Percentiles rank a stretch among this genome's conserved stretches.
These are phyloP conservation scores for Arbacia lixula DNA, from an alignment of 53 echinoderm and acorn worm genomes.

Conservation along the genomic window DNA sequence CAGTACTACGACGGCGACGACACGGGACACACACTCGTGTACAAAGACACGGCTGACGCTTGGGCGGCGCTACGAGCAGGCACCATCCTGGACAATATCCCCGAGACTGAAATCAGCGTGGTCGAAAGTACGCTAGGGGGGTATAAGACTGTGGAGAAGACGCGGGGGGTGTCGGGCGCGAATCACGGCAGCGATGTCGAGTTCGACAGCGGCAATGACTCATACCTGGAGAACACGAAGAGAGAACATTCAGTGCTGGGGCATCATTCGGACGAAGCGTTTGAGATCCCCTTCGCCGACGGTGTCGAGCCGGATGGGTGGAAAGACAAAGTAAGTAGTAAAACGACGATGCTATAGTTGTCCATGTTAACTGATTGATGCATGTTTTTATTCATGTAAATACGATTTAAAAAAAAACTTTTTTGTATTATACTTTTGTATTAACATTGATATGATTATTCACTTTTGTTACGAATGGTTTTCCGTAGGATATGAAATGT, in stretches of 20 bases:
- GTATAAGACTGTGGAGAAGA: conserved; percentile 78
- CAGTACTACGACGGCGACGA: conserved; percentile 38
- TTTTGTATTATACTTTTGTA: no score
- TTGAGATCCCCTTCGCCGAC: conserved; percentile 36
- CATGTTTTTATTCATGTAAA: no score
- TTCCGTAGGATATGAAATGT: no score
- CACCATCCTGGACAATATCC: conserved; percentile 54
- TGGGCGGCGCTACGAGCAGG: conserved; percentile 90
- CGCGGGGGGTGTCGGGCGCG: background rate
- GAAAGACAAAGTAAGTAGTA: conserved; percentile 35
- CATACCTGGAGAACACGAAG: background rate
- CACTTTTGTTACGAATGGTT: no score
- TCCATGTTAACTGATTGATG: no score
- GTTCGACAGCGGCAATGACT: conserved; percentile 40
- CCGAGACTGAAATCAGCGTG: conserved; percentile 78
- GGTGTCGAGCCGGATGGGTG: conserved; percentile 37
- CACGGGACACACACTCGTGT: conserved; percentile 62
- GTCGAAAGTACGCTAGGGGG: conserved; percentile 82
- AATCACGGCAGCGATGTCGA: conserved; percentile 31
- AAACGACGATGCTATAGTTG: no score
- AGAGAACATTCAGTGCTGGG: conserved; percentile 5
- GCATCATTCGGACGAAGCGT: background rate
- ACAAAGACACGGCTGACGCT: conserved; percentile 85
- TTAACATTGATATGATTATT: no score
- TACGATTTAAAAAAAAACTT: no score